A percentile compares a stretch with the other conserved stretches of the same genome.
Evolutionary conservation across 2,888 invertebrate species (phyloP).

Genomic region (Aricia artaxerxes): DNA sequence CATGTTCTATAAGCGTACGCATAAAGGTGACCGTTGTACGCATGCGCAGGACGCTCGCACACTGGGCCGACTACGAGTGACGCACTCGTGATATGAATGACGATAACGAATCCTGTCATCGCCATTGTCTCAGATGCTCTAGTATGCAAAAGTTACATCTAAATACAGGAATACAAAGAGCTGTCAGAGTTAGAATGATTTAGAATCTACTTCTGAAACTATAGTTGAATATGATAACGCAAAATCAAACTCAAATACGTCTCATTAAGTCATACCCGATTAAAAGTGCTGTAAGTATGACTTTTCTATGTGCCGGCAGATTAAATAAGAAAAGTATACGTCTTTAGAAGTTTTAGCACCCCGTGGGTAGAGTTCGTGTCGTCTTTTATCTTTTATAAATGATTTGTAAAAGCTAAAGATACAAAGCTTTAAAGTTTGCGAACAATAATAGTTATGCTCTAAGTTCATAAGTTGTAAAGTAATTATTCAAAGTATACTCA

Average conservation of each 20-base stretch:
- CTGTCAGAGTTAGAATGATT: not conserved
- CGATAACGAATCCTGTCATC: conserved; percentile 1
- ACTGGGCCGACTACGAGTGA: not conserved
- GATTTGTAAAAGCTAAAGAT: not conserved
- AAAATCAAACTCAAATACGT: no score
- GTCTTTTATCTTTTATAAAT: not conserved
- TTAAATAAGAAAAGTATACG: no score
- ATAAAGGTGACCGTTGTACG: not conserved
- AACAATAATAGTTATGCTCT: not conserved
- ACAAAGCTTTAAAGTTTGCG: not conserved
- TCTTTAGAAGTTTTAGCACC: not conserved
- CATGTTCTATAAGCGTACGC: not conserved
- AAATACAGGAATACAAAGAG: not conserved
- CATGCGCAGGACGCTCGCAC: not conserved
- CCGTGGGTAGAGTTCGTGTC: not conserved
- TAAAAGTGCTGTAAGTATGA: no score
- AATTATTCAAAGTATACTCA: conserved; percentile 33
- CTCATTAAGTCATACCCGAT: no score
- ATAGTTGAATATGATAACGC: not conserved
- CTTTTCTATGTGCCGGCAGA: no score
- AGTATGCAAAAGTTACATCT: not conserved
- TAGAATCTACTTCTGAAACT: not conserved
- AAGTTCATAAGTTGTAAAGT: not conserved
- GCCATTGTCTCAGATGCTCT: not conserved
- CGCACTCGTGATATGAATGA: not conserved